Percentiles rank a stretch among this genome's conserved stretches.
Evolutionary conservation across 2,113 vertebrate genomes (phyloP).

Genomic region (Circaetus cinerascens): DNA sequence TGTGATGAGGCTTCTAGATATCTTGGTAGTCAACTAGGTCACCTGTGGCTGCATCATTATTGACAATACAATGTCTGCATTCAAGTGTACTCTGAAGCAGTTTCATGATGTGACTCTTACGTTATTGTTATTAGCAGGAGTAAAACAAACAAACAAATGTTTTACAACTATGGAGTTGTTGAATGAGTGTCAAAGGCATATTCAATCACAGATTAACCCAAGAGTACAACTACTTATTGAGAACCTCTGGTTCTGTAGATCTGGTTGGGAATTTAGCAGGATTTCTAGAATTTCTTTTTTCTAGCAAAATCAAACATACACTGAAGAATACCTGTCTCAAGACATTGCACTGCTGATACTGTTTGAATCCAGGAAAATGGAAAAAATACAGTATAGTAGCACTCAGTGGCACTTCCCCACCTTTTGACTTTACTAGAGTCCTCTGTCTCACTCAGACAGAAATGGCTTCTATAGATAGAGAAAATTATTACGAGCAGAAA

Average conservation of each 20-base stretch:
- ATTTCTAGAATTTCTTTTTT: background rate
- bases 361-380: background rate
- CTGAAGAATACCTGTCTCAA: background rate
- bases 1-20: background rate
- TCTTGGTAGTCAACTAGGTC: background rate
- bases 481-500: background rate
- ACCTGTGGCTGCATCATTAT: background rate
- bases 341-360: background rate
- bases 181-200: background rate
- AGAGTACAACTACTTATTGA: background rate
- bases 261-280: background rate
- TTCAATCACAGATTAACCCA: background rate
- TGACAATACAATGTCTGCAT: background rate
- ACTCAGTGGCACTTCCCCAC: background rate
- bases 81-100: accelerated
- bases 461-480: background rate
- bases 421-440: background rate
- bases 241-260: background rate
- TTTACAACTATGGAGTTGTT: background rate
- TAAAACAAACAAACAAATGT: background rate
- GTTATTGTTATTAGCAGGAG: background rate
- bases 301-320: background rate
- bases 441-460: background rate
- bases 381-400: background rate
- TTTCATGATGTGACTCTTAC: background rate